These are phyloP conservation scores for Struthidea cinerea DNA, from an alignment of 2,113 vertebrate species.

Conservation along the genomic window DNA sequence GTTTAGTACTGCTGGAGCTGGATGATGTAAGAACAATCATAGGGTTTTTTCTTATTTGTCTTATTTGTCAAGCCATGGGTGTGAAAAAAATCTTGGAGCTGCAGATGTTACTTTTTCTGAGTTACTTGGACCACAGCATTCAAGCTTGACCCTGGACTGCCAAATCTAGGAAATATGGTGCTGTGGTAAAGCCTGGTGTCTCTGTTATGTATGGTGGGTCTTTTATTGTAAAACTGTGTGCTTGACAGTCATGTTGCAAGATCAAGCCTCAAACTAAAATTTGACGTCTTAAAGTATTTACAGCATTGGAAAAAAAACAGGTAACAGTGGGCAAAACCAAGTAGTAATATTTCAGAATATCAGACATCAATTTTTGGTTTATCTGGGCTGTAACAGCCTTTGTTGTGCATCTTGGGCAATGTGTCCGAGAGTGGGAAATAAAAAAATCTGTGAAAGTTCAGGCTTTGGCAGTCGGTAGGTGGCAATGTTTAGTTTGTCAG, in stretches of 20 bases:
- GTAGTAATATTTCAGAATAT: background rate
- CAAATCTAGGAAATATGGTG: background rate
- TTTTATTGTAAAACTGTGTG: background rate
- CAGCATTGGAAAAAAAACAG: background rate
- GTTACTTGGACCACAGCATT: background rate
- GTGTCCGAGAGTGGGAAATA: background rate
- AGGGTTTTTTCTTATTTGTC: background rate
- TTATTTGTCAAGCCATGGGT: background rate
- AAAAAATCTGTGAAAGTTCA: background rate
- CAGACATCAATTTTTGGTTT: background rate
- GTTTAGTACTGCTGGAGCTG: background rate
- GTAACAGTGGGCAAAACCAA: background rate
- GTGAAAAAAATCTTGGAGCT: background rate
- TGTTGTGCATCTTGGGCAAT: background rate
- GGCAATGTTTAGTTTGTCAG: constrained; percentile 46
- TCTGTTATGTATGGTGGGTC: background rate
- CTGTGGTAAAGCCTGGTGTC: background rate
- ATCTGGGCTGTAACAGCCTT: background rate
- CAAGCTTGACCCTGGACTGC: background rate
- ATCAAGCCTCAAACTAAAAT: background rate
- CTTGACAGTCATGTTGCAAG: background rate
- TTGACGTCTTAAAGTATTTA: background rate
- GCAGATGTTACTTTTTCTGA: background rate
- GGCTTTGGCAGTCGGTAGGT: constrained; percentile 14
- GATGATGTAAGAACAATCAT: background rate